Percentiles rank a stretch among this genome's conserved stretches.
phyloP scores from a whole-genome alignment of 2,797 vertebrate genomes.

The Hirundo rustica region DNA sequence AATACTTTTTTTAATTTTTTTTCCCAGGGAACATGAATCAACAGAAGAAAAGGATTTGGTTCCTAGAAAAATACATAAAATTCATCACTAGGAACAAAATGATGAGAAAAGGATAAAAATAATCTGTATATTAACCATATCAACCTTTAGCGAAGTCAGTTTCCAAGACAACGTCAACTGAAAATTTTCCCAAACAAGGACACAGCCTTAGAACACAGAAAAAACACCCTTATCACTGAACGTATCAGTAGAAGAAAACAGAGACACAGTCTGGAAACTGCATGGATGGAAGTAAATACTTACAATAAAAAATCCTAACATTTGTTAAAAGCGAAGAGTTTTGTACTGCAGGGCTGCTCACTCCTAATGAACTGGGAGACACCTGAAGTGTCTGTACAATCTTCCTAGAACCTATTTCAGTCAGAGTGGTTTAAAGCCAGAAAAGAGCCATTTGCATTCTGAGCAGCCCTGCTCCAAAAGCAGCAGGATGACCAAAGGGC shows the following conservation, averaged over 20 bases:
- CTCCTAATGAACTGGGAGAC: background rate
- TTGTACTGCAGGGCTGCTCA: background rate
- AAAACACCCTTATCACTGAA: background rate
- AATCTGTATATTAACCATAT: background rate
- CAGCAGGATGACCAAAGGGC: background rate
- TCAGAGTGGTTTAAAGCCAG: background rate
- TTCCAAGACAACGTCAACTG: constrained; percentile 55
- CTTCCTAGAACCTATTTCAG: background rate
- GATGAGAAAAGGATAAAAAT: constrained; percentile 28
- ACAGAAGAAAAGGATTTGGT: background rate
- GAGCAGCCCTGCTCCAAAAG: background rate
- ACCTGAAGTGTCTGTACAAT: background rate
- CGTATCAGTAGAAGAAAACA: background rate
- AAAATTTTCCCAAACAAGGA: background rate
- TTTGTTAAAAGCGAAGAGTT: background rate
- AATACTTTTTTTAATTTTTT: background rate
- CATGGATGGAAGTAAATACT: background rate
- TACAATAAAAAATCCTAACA: background rate
- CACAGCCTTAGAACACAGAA: background rate
- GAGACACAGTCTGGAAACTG: background rate
- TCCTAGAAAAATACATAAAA: background rate
- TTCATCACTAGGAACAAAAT: background rate
- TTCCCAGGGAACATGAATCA: background rate
- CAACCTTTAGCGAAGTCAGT: constrained; percentile 31
- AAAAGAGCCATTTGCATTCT: background rate